Conservation (phyloP, 2,797 vertebrate species). For the Acrossocheilus fasciatus region DNA sequence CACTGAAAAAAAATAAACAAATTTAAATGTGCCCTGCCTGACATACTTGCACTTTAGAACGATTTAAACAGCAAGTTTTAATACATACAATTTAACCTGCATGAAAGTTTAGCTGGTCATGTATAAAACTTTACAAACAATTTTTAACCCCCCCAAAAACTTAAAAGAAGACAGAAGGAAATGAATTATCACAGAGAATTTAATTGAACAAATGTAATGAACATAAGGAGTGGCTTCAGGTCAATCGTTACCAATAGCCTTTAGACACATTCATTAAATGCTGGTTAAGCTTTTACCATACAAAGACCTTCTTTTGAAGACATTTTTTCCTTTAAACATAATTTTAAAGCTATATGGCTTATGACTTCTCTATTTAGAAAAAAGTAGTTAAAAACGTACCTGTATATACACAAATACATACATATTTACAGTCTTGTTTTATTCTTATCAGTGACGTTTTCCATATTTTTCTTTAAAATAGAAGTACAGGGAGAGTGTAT, state of each 20-base stretch:
- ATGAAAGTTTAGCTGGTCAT: background rate
- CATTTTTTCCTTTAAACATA: conserved; percentile 67
- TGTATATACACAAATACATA: conserved; percentile 85
- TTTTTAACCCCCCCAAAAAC: background rate
- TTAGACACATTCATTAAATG: conserved; percentile 64
- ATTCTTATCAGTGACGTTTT: conserved; percentile 65
- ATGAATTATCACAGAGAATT: conserved; percentile 25
- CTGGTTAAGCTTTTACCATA: conserved; percentile 67
- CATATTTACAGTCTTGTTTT: conserved; percentile 81
- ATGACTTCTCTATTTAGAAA: conserved; percentile 82
- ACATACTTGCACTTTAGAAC: background rate
- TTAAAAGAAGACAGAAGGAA: background rate
- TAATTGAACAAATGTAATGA: conserved; percentile 36
- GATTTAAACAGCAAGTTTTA: background rate
- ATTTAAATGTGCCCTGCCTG: no score
- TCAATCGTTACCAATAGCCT: conserved; percentile 60
- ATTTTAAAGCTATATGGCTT: conserved; percentile 83
- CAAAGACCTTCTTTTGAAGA: conserved; percentile 66
- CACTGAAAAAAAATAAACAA: no score
- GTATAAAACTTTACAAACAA: background rate
- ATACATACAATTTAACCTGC: background rate
- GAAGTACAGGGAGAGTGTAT: conserved; percentile 58
- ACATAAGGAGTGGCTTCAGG: conserved; percentile 49
- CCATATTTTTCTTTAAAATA: conserved; percentile 63
- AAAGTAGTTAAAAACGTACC: conserved; percentile 82